phyloP scores from a whole-genome alignment of 1,140 invertebrate species.

The Drosophila eugracilis region DNA sequence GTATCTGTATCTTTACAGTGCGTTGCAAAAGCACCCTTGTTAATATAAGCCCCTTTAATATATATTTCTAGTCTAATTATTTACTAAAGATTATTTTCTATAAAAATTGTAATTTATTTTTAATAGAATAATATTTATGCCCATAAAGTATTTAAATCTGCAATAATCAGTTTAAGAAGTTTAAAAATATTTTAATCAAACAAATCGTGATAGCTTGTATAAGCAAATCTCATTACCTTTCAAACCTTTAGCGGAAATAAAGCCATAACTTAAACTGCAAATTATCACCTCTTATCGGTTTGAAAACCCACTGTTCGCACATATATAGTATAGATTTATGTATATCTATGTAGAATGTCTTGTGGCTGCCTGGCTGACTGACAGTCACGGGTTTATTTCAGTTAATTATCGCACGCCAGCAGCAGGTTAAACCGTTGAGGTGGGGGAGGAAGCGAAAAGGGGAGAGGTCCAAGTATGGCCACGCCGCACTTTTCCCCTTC shows the following conservation, averaged over 20 bases:
- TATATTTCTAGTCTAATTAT: no score
- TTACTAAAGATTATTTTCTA: no score
- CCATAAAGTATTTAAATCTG: no score
- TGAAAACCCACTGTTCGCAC: constrained; percentile 21
- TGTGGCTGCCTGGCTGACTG: constrained; percentile 47
- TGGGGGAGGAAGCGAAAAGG: not conserved
- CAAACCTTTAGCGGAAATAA: no score
- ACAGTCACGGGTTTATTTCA: constrained; percentile 80
- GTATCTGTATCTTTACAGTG: not conserved
- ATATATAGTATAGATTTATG: constrained; percentile 35
- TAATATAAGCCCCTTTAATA: not conserved
- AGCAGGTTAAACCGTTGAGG: constrained; percentile 53
- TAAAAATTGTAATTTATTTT: no score
- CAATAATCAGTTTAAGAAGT: no score
- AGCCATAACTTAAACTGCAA: not conserved
- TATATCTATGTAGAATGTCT: constrained; percentile 43
- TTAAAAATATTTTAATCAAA: no score
- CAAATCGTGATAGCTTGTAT: no score
- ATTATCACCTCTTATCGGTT: not conserved
- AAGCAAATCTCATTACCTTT: not conserved
- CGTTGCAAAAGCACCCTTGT: not conserved
- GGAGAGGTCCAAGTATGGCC: constrained; percentile 1
- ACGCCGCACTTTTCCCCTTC: constrained; percentile 1
- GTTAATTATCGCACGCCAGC: constrained; percentile 75
- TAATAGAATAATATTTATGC: no score